phyloP scores from a whole-genome alignment of 2,797 vertebrate species.

The Iguana delicatissima region DNA sequence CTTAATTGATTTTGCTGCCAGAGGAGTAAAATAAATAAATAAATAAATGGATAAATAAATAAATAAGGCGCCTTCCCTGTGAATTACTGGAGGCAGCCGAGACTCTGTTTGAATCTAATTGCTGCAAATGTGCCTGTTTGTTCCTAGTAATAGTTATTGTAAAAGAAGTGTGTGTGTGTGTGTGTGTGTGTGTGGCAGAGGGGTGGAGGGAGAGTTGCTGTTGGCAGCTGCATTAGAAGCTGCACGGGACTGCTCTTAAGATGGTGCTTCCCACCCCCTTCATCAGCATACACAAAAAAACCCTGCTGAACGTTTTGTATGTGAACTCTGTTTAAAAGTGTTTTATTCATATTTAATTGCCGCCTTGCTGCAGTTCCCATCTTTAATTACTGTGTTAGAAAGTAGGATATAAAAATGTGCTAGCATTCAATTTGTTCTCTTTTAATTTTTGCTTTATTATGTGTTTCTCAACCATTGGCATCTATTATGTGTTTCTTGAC shows the following conservation, averaged over 20 bases:
- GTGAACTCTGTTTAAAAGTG: conserved; percentile 79
- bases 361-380: conserved; percentile 74
- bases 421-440: conserved; percentile 72
- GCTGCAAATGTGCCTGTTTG: conserved; percentile 67
- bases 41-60: conserved; percentile 71
- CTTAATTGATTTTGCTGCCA: conserved; percentile 80
- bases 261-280: conserved; percentile 72
- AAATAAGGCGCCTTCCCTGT: conserved; percentile 62
- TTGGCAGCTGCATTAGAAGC: conserved; percentile 76
- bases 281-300: conserved; percentile 78
- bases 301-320: conserved; percentile 71
- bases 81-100: conserved; percentile 73
- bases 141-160: conserved; percentile 70
- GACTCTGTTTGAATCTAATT: conserved; percentile 77
- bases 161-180: conserved; percentile 48
- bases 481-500: conserved; percentile 64
- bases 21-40: conserved; percentile 66
- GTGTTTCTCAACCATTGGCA: conserved; percentile 51
- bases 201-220: conserved; percentile 58
- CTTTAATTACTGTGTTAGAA: conserved; percentile 83
- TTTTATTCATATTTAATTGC: conserved; percentile 85
- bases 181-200: background rate
- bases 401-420: conserved; percentile 77
- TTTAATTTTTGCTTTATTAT: conserved; percentile 66
- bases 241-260: conserved; percentile 71